Conservation (phyloP, 2,113 vertebrate genomes). For the Lethenteron reissneri region DNA sequence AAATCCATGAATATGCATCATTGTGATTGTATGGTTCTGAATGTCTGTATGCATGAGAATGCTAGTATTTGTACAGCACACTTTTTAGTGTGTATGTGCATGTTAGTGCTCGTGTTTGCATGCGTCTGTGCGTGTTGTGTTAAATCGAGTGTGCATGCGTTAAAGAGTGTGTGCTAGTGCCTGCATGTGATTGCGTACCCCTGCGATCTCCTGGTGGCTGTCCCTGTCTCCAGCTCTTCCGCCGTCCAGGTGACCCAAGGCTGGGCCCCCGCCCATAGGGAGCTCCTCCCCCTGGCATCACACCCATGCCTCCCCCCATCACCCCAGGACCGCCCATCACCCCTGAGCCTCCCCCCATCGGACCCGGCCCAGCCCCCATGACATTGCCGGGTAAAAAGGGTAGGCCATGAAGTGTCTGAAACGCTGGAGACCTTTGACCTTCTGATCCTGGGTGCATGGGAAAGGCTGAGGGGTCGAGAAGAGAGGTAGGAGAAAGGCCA, state of each 20-base stretch:
- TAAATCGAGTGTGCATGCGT: neutral
- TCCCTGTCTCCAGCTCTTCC: conserved; percentile 1
- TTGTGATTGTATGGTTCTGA: too few relatives aligned
- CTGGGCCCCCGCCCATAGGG: neutral
- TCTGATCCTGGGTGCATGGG: neutral
- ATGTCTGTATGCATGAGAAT: too few relatives aligned
- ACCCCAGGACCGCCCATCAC: too few relatives aligned
- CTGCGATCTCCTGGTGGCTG: neutral
- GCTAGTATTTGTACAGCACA: too few relatives aligned
- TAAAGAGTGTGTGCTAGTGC: neutral
- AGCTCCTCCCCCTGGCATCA: neutral
- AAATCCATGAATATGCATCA: too few relatives aligned
- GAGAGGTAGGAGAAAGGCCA: neutral
- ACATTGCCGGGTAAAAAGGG: neutral
- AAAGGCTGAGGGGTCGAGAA: neutral
- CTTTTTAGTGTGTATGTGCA: neutral
- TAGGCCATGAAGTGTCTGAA: neutral
- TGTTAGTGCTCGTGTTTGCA: neutral
- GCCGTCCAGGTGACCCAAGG: neutral
- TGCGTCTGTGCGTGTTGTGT: neutral
- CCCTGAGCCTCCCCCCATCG: too few relatives aligned
- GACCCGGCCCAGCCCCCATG: neutral
- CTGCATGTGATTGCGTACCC: neutral
- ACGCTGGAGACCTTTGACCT: neutral
- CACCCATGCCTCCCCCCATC: too few relatives aligned